Percentiles rank a stretch among this genome's conserved stretches.
These are phyloP conservation scores for Scaptodrosophila latifasciaeformis DNA, from an alignment of 2,888 invertebrate species.

Conservation along the genomic window DNA sequence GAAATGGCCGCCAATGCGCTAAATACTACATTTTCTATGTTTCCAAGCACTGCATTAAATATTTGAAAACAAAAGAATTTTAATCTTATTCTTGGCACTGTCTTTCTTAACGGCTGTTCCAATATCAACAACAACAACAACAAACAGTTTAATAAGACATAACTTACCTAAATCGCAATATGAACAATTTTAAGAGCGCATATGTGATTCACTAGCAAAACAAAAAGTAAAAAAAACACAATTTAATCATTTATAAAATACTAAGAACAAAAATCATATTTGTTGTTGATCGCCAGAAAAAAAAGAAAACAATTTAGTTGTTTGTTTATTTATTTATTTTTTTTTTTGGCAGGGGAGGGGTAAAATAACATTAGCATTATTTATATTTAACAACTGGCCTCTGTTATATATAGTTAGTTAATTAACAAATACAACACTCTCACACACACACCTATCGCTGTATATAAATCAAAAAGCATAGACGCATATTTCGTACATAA, in stretches of 20 bases:
- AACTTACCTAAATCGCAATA: too few relatives aligned
- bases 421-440: slow-evolving; percentile 32
- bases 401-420: slow-evolving; percentile 66
- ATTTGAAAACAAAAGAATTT: slow-evolving; percentile 11
- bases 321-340: too few relatives aligned
- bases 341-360: background rate
- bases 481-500: slow-evolving; percentile 4
- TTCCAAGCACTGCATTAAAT: slow-evolving; percentile 1
- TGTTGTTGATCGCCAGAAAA: too few relatives aligned
- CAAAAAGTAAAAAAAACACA: slow-evolving; percentile 24
- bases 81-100: background rate
- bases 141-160: too few relatives aligned
- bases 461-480: slow-evolving; percentile 40
- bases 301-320: too few relatives aligned
- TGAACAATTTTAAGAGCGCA: slow-evolving; percentile 32
- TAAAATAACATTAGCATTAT: background rate
- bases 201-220: slow-evolving; percentile 50
- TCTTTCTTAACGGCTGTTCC: too few relatives aligned
- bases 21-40: slow-evolving; percentile 10
- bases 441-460: slow-evolving; percentile 34
- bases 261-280: slow-evolving; percentile 21
- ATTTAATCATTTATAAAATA: too few relatives aligned
- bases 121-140: too few relatives aligned
- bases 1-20: too few relatives aligned
- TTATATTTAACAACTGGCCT: slow-evolving; percentile 32